Base-by-base conservation (phyloP, 1,140 invertebrate genomes). In the Drosophila seguyi region DNA sequence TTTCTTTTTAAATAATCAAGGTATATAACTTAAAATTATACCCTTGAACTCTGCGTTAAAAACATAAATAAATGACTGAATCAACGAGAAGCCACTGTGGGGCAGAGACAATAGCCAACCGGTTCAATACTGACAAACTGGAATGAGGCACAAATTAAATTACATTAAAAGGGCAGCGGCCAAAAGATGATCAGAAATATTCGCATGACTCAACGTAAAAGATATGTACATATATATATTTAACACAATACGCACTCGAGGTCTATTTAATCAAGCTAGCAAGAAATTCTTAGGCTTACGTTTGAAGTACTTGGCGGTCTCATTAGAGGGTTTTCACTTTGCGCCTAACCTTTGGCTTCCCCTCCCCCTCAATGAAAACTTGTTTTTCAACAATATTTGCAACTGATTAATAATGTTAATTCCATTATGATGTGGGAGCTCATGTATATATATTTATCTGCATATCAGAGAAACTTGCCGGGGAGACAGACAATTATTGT, bases 41-140 rank as follows among this genome's bases (percentile, higher is more conserved):
- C 48, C 25, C 63, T 29, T 31, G 59, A 38, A 31, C 60, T 66
- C 7, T 10, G 10, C n/a, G 41, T 42, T 56, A 27, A 27, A 41
- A n/a, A 45, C 65, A 71, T 72, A 72, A 72, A 71, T 48, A 41
- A 71, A 16, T 57, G 41, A 56, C 42, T 63, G 41, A 75, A 50
- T 56, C 18, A 27, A n/a, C 16, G 55, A 4, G 47, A 0, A 3
- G 39, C 1, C 5, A 16, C 18, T 16, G 29, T 18, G 36, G 36
- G 31, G 29, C 25, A n/a, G 31, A 82, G 59, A 71, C 79, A 80
- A 80, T 61, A 72, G 48, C 61, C 57, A 71, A 71, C 68, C 68
- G 74, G 85, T 90, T 90, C 81, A 88, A 88, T 90, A 79, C 77
- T 88, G 85, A 48, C 63, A 84, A 84, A 85, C 57, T 71, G 60